These are phyloP conservation scores for Ammodramus savannarum DNA, from an alignment of 2,113 vertebrate genomes.

Conservation along the genomic window DNA sequence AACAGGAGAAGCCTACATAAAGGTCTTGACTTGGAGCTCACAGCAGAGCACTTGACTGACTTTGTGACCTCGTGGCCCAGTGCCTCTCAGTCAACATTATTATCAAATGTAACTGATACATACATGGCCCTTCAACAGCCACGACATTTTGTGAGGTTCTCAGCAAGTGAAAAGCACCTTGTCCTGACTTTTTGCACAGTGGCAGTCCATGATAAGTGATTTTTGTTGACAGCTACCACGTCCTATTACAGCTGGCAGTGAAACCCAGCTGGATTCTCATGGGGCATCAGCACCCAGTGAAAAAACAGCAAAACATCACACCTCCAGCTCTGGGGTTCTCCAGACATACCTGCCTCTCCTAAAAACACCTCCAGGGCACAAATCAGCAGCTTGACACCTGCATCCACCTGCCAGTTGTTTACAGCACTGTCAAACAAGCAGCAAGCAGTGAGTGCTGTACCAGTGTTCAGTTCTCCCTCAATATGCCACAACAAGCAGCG, in stretches of 20 bases:
- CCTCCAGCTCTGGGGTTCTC: not conserved
- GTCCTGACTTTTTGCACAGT: not conserved
- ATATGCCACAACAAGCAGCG: not conserved
- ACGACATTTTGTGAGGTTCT: not conserved
- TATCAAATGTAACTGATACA: not conserved
- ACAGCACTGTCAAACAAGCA: not conserved
- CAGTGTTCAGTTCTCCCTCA: not conserved
- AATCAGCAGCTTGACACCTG: not conserved
- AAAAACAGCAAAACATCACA: not conserved
- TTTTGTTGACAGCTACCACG: accelerated
- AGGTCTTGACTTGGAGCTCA: not conserved
- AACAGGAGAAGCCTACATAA: not conserved
- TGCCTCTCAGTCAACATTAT: not conserved
- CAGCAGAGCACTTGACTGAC: not conserved
- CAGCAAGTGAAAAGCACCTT: not conserved
- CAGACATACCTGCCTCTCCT: not conserved
- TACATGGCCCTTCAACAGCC: not conserved
- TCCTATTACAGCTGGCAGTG: not conserved
- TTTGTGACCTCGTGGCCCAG: not conserved
- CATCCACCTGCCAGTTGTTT: slow-evolving; percentile 23
- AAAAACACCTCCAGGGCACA: slow-evolving; percentile 2
- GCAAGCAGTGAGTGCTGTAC: not conserved
- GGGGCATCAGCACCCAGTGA: not conserved
- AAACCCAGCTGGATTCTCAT: not conserved
- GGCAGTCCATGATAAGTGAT: not conserved